Base-by-base conservation (phyloP, 1,140 invertebrate genomes). In the Drosophila bocki region DNA sequence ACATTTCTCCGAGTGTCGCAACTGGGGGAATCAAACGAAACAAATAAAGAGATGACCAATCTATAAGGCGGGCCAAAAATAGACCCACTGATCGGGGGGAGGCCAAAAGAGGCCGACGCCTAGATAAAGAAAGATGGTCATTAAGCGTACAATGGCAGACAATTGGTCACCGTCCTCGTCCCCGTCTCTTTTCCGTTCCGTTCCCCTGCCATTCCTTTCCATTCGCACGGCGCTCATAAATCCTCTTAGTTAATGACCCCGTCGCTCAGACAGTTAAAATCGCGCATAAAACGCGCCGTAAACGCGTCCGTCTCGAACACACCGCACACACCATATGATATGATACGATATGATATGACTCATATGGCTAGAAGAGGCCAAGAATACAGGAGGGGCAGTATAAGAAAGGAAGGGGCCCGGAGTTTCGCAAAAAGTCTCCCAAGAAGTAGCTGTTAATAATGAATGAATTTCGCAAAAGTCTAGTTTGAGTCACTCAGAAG, bases 231-330 rank as follows among this genome's bases (percentile, higher is more conserved):
- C 61, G 72, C 84, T 88, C 84, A 87, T 87, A 87, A 87, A 87
- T 87, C 85, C 84, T 84, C 84, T 78, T 87, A 87, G 84, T 87
- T 87, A 87, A 87, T 87, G 84, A 87, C 84, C 84, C 80, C 84
- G 84, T 87, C 84, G 84, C 64, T 78, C 84, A 88, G 84, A 81
- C 84, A 72, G 85, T 88, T 88, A 88, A 88, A 78, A 84, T 78
- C 67, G 68, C 78, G 75, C 75, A 85, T 85, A 85, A 86, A 86
- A 64, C 67, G 78, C 59, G 83, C 83, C 56, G 74, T 81, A 85
- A 80, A 85, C 82, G 74, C 74, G 61, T 53, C 82, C 33, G 35
- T 50, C 69, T 59, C 39, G 74, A 37, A 50, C 44, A 65, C 19
- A 9, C 1, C 32, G 22, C 32, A 53, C 50, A 53, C 51, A 35